Base-by-base conservation (phyloP, 2,113 vertebrate species). In the Castor canadensis region DNA sequence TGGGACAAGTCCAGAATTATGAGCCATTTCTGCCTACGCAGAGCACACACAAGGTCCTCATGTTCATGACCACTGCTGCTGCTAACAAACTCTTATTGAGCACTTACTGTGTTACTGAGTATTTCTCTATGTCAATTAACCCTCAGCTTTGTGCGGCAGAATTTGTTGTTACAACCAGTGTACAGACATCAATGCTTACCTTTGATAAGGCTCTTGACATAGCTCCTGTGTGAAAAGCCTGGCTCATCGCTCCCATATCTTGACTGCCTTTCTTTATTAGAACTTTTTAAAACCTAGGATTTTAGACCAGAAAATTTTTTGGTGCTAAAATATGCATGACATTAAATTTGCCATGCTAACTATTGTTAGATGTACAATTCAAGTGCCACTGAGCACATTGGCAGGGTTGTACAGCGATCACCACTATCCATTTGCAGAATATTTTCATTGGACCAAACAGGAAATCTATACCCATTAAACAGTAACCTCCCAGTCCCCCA, bases 251-350 rank as follows among this genome's bases (percentile, higher is more conserved):
- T 47, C 7, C 13, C 13, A 47, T 26, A 30, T 45, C 32, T 22
- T 67, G 56, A 35, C 8, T 38, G 20, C 22, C 38, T 58, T 75
- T 77, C 52, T 12, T 38, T 58, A 32, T 92, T 52, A 84, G 26
- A 93, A 35, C 9, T 60, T 73, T 90, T 87, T 73, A 62, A 87
- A 92, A 72, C n/a, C 30, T 94, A 77, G 28, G 43, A 20, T 77
- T 89, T 77, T 49, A 71, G 11, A 82, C 24, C 30, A 82, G 32
- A 47, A 30, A 9, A 45, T 56, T 64, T 73, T 75, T 28, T n/a
- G 5, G 43, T 54, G 24, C 13, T 69, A 91, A 91, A 90, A 86
- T 80, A 93, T 71, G 26, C 47, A n/a, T 81, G 66, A 86, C 11
- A 60, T 38, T 26, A 88, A 58, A 73, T 47, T 49, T 67, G 58